These are phyloP conservation scores for Nephotettix cincticeps DNA, from an alignment of 1,140 invertebrate genomes.

Conservation along the genomic window DNA sequence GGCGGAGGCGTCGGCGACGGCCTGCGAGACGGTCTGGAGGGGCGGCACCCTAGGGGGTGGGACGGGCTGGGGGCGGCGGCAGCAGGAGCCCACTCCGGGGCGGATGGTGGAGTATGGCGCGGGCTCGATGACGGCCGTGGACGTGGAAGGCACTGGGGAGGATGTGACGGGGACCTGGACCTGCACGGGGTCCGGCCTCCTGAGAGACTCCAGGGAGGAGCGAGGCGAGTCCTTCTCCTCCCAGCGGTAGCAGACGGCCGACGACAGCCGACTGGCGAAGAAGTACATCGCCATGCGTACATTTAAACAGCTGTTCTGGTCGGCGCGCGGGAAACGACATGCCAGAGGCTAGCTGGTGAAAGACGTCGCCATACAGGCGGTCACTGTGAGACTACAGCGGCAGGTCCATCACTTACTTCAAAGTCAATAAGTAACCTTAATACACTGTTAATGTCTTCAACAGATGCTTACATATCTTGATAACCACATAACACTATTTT, in stretches of 20 bases:
- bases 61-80: not conserved
- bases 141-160: conserved; percentile 24
- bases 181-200: conserved; percentile 10
- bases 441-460: too few relatives aligned
- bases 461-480: too few relatives aligned
- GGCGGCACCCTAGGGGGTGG: not conserved
- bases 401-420: too few relatives aligned
- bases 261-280: conserved; percentile 33
- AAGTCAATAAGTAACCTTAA: too few relatives aligned
- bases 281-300: conserved; percentile 35
- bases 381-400: too few relatives aligned
- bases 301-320: conserved; percentile 19
- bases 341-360: not conserved
- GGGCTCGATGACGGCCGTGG: conserved; percentile 22
- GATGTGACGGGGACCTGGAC: conserved; percentile 22
- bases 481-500: too few relatives aligned
- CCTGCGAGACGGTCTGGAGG: conserved; percentile 1
- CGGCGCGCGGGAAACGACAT: not conserved
- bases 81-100: not conserved
- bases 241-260: conserved; percentile 24
- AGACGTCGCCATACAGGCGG: too few relatives aligned
- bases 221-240: not conserved
- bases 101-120: conserved; percentile 2
- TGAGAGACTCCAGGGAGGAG: not conserved
- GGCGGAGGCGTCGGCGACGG: not conserved